Evolutionary conservation across 2,113 vertebrate species (phyloP).

Genomic region (Theristicus caerulescens): DNA sequence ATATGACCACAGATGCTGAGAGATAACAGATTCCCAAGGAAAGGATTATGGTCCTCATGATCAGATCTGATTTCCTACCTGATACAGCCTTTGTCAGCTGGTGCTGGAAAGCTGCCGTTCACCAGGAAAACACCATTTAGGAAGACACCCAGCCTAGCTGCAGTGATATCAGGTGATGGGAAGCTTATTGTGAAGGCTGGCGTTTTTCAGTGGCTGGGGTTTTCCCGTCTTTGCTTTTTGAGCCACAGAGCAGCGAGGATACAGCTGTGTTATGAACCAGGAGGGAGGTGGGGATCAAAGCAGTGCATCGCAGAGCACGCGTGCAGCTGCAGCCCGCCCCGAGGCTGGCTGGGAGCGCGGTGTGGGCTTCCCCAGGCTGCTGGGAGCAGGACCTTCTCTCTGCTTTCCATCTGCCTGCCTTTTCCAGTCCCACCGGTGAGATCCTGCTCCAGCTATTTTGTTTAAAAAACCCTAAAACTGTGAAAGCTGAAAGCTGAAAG

Average conservation of each 20-base stretch:
- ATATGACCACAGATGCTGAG: too few species aligned
- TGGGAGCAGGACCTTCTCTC: not conserved
- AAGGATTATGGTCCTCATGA: not conserved
- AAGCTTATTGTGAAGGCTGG: not conserved
- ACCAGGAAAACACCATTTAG: not conserved
- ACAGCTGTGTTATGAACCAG: fast-evolving
- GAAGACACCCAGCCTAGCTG: not conserved
- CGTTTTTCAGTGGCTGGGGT: not conserved
- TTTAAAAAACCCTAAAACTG: not conserved
- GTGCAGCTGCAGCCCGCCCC: not conserved
- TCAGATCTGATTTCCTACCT: too few species aligned
- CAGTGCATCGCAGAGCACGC: not conserved
- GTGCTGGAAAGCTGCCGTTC: not conserved
- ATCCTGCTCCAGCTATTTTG: not conserved
- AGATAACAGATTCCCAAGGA: not conserved
- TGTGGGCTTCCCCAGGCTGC: not conserved
- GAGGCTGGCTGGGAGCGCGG: too few species aligned
- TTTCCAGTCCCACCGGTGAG: not conserved
- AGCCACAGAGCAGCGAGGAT: not conserved
- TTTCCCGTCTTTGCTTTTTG: fast-evolving
- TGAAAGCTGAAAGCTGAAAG: too few species aligned
- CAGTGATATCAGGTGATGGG: not conserved
- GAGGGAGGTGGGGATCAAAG: not conserved
- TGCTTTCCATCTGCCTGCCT: not conserved
- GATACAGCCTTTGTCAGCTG: not conserved